A percentile compares a stretch with the other conserved stretches of the same genome.
phyloP scores from a whole-genome alignment of 2,797 vertebrate genomes.

The Pelochelys cantorii region DNA sequence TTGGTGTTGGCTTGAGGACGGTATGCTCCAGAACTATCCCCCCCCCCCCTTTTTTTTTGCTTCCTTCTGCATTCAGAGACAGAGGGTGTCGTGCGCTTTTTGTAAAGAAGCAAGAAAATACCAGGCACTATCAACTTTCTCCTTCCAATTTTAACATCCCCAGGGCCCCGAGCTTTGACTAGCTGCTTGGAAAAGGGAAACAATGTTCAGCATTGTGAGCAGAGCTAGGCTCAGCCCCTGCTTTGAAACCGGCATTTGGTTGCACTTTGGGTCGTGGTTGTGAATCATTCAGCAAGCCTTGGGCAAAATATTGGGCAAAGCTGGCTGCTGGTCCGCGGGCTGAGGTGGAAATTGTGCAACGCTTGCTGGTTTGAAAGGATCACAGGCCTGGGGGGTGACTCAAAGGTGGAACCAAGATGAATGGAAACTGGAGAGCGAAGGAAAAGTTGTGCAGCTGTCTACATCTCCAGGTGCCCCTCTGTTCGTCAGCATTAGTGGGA shows the following conservation, averaged over 20 bases:
- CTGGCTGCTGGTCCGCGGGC: not conserved
- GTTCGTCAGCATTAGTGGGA: not conserved
- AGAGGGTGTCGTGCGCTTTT: no score
- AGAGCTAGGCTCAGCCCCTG: not conserved
- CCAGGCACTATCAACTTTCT: no score
- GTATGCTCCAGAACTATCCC: no score
- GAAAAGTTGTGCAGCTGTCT: not conserved
- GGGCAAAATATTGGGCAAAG: not conserved
- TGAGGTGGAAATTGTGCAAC: not conserved
- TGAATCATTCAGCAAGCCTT: not conserved
- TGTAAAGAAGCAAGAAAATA: no score
- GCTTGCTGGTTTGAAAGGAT: not conserved
- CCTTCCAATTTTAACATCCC: no score
- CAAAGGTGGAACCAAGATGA: rapidly evolving
- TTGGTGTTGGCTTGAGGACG: no score
- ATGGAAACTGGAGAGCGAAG: not conserved
- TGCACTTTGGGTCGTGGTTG: not conserved
- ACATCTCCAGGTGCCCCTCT: not conserved
- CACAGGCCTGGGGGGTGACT: rapidly evolving
- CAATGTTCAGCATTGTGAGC: not conserved
- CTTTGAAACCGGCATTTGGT: not conserved
- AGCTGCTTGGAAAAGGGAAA: no score
- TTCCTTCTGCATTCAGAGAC: no score
- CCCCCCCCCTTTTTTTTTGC: no score
- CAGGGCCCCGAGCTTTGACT: no score